Percentiles rank a stretch among this genome's conserved stretches.
Conservation (phyloP, 64 coral and sea anemone species). For the Actinia equina region DNA sequence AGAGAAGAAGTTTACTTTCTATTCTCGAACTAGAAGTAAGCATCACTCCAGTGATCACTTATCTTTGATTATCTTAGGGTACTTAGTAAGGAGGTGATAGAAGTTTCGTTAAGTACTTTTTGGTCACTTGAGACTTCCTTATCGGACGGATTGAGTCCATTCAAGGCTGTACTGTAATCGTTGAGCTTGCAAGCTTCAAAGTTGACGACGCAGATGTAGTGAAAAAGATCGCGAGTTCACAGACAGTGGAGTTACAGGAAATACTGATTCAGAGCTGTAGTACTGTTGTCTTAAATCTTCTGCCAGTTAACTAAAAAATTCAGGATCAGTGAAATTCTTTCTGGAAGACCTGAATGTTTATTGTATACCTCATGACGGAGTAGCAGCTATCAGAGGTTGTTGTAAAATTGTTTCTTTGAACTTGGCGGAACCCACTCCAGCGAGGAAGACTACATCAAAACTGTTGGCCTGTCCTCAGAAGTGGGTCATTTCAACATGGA, state of each 20-base stretch:
- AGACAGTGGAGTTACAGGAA: no score
- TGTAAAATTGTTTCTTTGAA: no score
- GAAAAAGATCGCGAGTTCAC: neutral
- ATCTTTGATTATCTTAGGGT: neutral
- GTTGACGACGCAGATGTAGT: neutral
- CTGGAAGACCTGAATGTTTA: no score
- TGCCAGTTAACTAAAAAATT: no score
- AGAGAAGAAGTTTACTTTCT: neutral
- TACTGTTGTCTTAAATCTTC: no score
- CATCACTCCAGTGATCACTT: neutral
- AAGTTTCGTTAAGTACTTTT: slow-evolving; percentile 1
- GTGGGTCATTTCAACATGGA: neutral
- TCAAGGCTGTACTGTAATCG: neutral
- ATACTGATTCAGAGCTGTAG: no score
- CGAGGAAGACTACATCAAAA: neutral
- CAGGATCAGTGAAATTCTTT: no score
- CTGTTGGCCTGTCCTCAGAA: neutral
- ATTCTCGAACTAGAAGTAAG: neutral
- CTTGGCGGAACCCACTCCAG: no score
- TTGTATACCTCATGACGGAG: no score
- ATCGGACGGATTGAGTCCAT: neutral
- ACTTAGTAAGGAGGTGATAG: slow-evolving; percentile 4
- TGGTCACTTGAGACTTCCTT: neutral
- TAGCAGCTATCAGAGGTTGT: no score
- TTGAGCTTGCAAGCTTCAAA: neutral